Evolutionary conservation across 2,797 vertebrate species (phyloP), one percentile per base, ranked within the genome.

Genomic region (Poecilia wingei): DNA sequence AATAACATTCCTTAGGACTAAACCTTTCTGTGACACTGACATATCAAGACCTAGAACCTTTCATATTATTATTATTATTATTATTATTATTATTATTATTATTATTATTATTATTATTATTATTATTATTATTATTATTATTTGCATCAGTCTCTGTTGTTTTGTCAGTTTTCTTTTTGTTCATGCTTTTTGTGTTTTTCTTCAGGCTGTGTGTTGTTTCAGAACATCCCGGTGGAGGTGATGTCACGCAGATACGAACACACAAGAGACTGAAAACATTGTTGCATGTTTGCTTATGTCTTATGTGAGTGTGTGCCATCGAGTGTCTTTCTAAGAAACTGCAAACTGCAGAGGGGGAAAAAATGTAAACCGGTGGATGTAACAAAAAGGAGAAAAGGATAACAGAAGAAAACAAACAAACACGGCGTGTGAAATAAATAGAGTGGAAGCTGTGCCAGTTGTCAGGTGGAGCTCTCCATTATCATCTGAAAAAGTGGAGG

Each of bases 121-220:
- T 47, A 53, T 55, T 80, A 36, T 70, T 59, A 46, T 71, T 33
- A 0, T 75, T 75, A 4, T 84, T 76, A 82, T 79, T 81, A 92
- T 94, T 88, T 93, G 91, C 95, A 96, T 92, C 82, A 10, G 73
- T 85, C 79, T 80, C 9, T 46, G 1, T 86, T 84, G 69, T 79
- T 90, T 82, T 94, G 64, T 93, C 93, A 88, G 25, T 43, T 68
- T 95, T 96, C 96, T 75, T 79, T 96, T 94, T 97, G 76, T 92
- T 94, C 88, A 87, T 94, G 69, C 93, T 94, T 89, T 95, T 96
- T 96, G 95, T 96, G 93, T 96, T 98, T 97, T 96, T 93, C 97
- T 97, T 97, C 97, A 99, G 98, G 98, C 95, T 98, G 98, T 98
- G 97, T 98, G 96, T 98, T 98, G 95, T 99, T 98, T 99, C 97